phyloP scores from a whole-genome alignment of 1,140 invertebrate species.

The Cryptotermes secundus region DNA sequence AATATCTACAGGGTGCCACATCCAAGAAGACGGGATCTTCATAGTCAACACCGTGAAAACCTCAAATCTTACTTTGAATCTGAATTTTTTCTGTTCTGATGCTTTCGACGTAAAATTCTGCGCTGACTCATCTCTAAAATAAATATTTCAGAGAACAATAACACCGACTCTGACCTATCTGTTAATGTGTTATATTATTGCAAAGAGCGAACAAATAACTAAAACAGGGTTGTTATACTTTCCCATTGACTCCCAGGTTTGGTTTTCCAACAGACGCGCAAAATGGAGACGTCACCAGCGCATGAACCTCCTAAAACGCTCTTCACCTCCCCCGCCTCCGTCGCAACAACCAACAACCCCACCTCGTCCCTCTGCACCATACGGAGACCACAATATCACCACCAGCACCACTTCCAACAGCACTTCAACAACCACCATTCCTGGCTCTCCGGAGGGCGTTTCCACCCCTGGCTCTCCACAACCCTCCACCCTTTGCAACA shows the following conservation, averaged over 20 bases:
- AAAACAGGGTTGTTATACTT: slow-evolving; percentile 24
- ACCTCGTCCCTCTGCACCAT: slow-evolving; percentile 51
- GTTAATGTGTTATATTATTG: neutral
- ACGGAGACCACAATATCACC: slow-evolving; percentile 49
- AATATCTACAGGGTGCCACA: no score
- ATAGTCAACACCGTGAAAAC: no score
- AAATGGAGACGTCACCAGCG: slow-evolving; percentile 95
- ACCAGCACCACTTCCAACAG: slow-evolving; percentile 30
- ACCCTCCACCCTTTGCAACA: slow-evolving; percentile 23
- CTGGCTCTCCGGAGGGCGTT: slow-evolving; percentile 32
- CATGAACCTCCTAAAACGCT: slow-evolving; percentile 85
- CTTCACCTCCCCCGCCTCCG: slow-evolving; percentile 54
- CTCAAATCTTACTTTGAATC: no score
- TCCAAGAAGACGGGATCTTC: no score
- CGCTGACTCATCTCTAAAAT: no score
- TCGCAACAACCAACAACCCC: slow-evolving; percentile 48
- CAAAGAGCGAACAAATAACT: neutral
- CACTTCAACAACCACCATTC: slow-evolving; percentile 40
- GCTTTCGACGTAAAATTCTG: no score
- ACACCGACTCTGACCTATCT: neutral
- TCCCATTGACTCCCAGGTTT: slow-evolving; percentile 72
- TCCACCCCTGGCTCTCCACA: slow-evolving; percentile 32
- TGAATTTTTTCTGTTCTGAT: no score
- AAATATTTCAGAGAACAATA: neutral
- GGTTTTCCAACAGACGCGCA: slow-evolving; percentile 98